phyloP scores from a whole-genome alignment of 2,888 invertebrate genomes.

The Dryomyza anilis region DNA sequence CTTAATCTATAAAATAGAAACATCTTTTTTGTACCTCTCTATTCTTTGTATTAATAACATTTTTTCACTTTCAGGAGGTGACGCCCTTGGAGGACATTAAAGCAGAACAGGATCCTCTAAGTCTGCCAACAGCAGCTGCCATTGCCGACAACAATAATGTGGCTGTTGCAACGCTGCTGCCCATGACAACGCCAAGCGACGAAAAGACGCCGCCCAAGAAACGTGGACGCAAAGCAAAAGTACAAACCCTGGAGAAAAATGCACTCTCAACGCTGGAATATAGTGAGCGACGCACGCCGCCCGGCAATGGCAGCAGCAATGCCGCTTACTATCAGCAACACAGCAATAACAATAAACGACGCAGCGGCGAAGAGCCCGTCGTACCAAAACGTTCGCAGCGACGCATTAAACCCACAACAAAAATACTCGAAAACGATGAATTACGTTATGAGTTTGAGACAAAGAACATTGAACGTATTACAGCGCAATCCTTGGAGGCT shows the following conservation, averaged over 20 bases:
- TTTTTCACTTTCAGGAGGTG: slow-evolving; percentile 25
- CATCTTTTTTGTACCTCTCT: too few relatives aligned
- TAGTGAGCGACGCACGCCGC: background rate
- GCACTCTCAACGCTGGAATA: too few relatives aligned
- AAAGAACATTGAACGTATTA: slow-evolving; percentile 65
- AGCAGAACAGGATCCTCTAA: slow-evolving; percentile 34
- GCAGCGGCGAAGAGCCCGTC: slow-evolving; percentile 36
- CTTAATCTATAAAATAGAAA: too few relatives aligned
- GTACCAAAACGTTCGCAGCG: slow-evolving; percentile 63
- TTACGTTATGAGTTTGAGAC: slow-evolving; percentile 66
- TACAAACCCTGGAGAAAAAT: slow-evolving; percentile 16
- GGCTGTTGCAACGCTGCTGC: background rate
- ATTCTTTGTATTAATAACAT: too few relatives aligned
- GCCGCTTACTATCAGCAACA: slow-evolving; percentile 12
- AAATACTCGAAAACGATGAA: slow-evolving; percentile 71
- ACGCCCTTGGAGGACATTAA: slow-evolving; percentile 42
- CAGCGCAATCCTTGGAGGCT: slow-evolving; percentile 50
- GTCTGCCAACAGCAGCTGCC: background rate
- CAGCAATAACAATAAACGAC: background rate
- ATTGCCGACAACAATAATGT: background rate
- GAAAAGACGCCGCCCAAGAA: slow-evolving; percentile 58
- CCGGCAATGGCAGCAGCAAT: background rate
- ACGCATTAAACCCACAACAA: slow-evolving; percentile 71
- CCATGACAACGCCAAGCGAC: background rate
- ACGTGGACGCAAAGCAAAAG: slow-evolving; percentile 58